Conservation (phyloP, 2,888 invertebrate species). For the Papilio gigon region DNA sequence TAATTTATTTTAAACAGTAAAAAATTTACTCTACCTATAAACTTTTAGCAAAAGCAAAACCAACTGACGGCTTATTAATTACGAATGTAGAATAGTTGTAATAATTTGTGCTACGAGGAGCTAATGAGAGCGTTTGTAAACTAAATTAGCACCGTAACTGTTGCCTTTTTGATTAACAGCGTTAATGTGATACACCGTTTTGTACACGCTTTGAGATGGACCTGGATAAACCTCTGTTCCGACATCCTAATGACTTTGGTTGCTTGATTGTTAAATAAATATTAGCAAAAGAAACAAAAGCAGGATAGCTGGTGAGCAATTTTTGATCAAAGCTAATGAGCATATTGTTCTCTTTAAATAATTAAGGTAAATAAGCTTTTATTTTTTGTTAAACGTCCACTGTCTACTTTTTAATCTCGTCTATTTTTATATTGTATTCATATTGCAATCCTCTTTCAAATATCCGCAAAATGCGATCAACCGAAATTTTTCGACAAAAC, state of each 20-base stretch:
- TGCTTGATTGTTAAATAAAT: too few species aligned
- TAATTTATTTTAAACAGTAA: not conserved
- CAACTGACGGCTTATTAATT: constrained; percentile 8
- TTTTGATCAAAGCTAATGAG: not conserved
- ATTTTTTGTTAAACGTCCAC: not conserved
- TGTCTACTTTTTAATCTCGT: not conserved
- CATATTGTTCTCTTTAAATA: not conserved
- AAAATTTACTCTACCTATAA: not conserved
- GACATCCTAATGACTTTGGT: not conserved
- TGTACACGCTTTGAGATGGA: constrained; percentile 2
- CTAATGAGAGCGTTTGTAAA: constrained; percentile 16
- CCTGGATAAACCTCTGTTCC: not conserved
- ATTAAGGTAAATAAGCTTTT: not conserved
- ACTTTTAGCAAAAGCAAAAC: not conserved
- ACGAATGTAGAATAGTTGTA: not conserved
- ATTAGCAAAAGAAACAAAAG: not conserved
- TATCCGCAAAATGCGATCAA: constrained; percentile 8
- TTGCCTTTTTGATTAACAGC: constrained; percentile 12
- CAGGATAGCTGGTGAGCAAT: not conserved
- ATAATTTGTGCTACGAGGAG: constrained; percentile 3
- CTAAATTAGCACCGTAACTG: constrained; percentile 9
- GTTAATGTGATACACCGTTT: constrained; percentile 21
- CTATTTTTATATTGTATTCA: not conserved
- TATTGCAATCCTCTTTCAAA: not conserved
- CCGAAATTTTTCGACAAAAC: not conserved